Conservation (phyloP, 1,140 invertebrate genomes). For the Aphis craccivora region DNA sequence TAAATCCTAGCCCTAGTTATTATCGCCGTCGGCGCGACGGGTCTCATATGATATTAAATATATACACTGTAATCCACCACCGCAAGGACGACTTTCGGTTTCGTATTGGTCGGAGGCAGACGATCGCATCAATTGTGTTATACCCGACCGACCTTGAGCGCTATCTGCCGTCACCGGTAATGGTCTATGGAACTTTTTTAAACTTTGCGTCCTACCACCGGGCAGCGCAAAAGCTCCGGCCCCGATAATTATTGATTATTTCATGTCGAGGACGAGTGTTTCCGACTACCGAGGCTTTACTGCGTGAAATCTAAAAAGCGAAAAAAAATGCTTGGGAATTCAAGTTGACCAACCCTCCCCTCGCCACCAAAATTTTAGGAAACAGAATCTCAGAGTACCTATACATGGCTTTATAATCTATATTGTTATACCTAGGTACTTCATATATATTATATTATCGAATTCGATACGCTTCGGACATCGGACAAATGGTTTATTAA, state of each 20-base stretch:
- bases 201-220: not conserved
- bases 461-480: not conserved
- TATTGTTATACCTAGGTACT: not conserved
- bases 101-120: not conserved
- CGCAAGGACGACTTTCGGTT: constrained; percentile 8
- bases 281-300: not conserved
- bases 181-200: not conserved
- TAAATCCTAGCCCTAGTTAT: not conserved
- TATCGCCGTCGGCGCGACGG: not conserved
- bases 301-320: not conserved
- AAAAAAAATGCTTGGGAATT: not conserved
- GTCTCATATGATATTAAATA: not conserved
- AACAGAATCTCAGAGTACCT: not conserved
- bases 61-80: not conserved
- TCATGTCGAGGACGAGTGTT: not conserved
- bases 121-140: not conserved
- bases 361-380: not conserved
- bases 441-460: not conserved
- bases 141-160: not conserved
- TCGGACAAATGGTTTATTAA: not conserved
- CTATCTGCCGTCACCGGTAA: not conserved
- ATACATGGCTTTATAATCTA: not conserved
- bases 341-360: too few species aligned
- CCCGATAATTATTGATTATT: constrained; percentile 3
- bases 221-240: not conserved